Conservation (phyloP, 2,888 invertebrate species). For the Spialia ferax region DNA sequence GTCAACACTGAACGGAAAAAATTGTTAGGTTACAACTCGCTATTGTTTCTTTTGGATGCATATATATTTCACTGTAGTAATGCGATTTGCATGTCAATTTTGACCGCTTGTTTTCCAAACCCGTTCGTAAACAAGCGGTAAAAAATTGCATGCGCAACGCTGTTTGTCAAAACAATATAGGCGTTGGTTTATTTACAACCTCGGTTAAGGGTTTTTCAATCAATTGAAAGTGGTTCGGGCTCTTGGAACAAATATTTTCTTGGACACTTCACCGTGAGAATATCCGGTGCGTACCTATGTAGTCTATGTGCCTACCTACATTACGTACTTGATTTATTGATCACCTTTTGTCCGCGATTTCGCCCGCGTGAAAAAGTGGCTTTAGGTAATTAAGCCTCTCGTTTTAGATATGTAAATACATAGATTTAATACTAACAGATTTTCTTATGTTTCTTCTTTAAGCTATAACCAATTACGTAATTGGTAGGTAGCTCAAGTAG, state of each 20-base stretch:
- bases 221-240: constrained; percentile 58
- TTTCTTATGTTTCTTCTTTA: too few relatives aligned
- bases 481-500: too few relatives aligned
- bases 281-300: not conserved
- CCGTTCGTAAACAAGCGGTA: constrained; percentile 16
- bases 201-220: constrained; percentile 13
- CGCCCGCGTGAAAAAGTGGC: too few relatives aligned
- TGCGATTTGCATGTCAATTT: constrained; percentile 7
- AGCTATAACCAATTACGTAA: too few relatives aligned
- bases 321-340: too few relatives aligned
- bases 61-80: not conserved
- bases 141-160: constrained; percentile 9
- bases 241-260: not conserved
- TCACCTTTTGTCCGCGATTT: too few relatives aligned
- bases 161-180: constrained; percentile 12
- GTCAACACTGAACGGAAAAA: not conserved
- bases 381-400: too few relatives aligned
- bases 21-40: too few relatives aligned
- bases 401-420: too few relatives aligned
- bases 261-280: constrained; percentile 3
- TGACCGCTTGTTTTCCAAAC: not conserved
- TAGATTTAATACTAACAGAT: too few relatives aligned
- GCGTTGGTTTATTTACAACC: constrained; percentile 11
- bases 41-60: not conserved
- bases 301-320: too few relatives aligned